Evolutionary conservation across 1,140 invertebrate genomes (phyloP), one percentile per base, ranked within the genome.

Genomic region (Leptoteleia sp.): DNA sequence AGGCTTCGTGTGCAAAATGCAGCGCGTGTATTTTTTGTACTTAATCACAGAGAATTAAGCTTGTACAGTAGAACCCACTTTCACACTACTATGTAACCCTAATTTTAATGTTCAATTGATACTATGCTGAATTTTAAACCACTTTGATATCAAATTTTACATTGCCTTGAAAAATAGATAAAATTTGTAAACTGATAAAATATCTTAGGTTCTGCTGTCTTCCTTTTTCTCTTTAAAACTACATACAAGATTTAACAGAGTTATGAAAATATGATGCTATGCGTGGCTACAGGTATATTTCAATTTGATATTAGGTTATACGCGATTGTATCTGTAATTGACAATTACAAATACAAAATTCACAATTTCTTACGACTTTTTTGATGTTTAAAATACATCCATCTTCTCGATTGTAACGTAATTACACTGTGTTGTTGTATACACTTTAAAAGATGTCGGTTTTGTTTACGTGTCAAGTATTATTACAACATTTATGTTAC

Each of bases 1-100:
- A 70, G 43, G 54, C 65, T 1, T 50, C 35, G 35, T 70, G 65
- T 70, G 65, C 54, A 70, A 70, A 70, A 70, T 70, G 54, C 54
- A 70, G 54, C 45, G 54, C 54, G 35, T 57, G 64, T n/a, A n/a
- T n/a, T n/a, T 70, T 70, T 70, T 70, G 65, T 70, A 70, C 65
- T 70, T 55, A 59, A 59, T 59, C 48, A 42, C 54, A 40, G 43
- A 57, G 43, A 70, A 59, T 70, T 50, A 57, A 70, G 35, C 33
- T 50, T 70, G 13, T 68, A 48, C 65, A 70, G 65, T 47, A 68
- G 31, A 55, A 55, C 50, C 50, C 19, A 57, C 37, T 55, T 47
- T 38, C 5, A 17, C 22, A 5, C 31, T 4, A 45, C 27, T 45
- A 2, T 31, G 45, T 22, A 11, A 40, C 25, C 5, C 43, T 62